Base-by-base conservation (phyloP, 1,140 invertebrate species). In the Drosophila virilis region DNA sequence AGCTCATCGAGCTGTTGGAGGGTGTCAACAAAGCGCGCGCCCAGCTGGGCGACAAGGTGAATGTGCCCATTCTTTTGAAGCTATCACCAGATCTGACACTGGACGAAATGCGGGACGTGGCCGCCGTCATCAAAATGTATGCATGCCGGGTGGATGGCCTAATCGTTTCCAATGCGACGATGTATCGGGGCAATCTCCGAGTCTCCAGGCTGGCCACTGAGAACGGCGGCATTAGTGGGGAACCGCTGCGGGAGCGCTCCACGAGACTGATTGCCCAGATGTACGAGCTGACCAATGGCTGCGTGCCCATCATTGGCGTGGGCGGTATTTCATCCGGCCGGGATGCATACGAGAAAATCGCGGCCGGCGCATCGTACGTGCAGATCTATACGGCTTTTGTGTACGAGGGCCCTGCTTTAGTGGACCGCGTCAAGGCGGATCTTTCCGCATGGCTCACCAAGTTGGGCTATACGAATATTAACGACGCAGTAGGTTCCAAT, bases 91-190 rank as follows among this genome's bases (percentile, higher is more conserved):
- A 99, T 94, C 93, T 99, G 15, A 95, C 93, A 0, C 92, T 94
- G 13, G 92, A 95, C 51, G 97, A 99, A 83, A 95, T 95, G 80
- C 94, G 95, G 82, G 97, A 98, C 86, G 96, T 99, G 85, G 96
- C 96, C 0, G 92, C 94, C 64, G 95, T 97, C 17, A 92, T 97
- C 12, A 92, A 90, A 45, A 93, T 93, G 48, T 93, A 93, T 46
- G 93, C 94, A 80, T 95, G 95, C 71, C 93, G 93, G 85, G 95
- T 99, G 3, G 98, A 99, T 94, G 99, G 98, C 0, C 92, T 99
- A 3, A 96, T 99, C 57, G 95, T 99, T 8, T 96, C 96, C 1
- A 99, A 99, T 92, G 99, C 99, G 7, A 99, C 98, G 1, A 93
- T 97, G 37, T 92, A 94, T 6, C 94, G 98, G 61, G 94, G 88